phyloP scores from a whole-genome alignment of 2,113 vertebrate genomes.

The Rutilus rutilus region DNA sequence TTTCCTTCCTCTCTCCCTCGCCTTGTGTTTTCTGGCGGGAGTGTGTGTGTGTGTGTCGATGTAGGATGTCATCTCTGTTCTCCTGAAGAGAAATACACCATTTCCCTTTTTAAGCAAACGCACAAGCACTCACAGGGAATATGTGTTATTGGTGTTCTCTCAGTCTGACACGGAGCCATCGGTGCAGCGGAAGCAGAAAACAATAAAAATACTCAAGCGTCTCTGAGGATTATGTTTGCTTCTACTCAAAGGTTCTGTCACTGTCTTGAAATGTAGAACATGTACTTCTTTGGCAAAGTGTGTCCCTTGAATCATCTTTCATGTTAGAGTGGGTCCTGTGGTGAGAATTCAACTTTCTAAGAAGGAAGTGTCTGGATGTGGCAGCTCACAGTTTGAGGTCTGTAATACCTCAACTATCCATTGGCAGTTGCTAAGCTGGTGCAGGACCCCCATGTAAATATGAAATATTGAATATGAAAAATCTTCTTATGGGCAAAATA shows the following conservation, averaged over 20 bases:
- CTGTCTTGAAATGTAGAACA: conserved; percentile 13
- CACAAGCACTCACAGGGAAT: conserved; percentile 52
- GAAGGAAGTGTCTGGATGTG: background rate
- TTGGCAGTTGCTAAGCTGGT: background rate
- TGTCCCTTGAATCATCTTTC: background rate
- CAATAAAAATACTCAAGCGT: conserved; percentile 23
- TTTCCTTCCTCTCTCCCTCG: background rate
- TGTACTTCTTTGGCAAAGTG: background rate
- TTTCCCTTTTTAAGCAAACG: conserved; percentile 46
- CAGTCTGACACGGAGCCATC: background rate
- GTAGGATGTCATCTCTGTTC: conserved; percentile 25
- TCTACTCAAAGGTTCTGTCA: background rate
- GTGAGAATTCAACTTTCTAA: background rate
- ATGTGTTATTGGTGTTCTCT: conserved; percentile 43
- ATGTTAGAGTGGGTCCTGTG: background rate
- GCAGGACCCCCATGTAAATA: background rate
- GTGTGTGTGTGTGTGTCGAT: background rate
- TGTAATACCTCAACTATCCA: background rate
- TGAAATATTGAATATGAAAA: background rate
- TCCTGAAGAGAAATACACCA: conserved; percentile 36
- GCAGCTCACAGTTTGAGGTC: conserved; percentile 16
- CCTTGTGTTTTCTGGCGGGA: conserved; percentile 1
- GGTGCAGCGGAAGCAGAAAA: conserved; percentile 16
- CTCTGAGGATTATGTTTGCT: background rate
- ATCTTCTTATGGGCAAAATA: background rate